These are phyloP conservation scores for Thaleichthys pacificus DNA, from an alignment of 2,797 vertebrate species.

Conservation along the genomic window DNA sequence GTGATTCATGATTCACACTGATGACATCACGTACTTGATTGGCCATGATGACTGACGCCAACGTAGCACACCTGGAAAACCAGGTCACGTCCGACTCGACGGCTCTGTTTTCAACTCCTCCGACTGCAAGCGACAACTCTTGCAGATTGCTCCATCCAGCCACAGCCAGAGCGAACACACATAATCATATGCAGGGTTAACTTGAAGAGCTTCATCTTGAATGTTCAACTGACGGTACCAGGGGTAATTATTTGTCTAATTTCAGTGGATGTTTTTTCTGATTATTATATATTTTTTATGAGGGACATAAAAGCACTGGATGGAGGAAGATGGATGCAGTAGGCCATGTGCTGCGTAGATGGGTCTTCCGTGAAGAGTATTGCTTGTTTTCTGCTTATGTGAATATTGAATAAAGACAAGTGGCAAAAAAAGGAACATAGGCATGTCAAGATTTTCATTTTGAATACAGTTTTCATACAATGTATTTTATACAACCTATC, in stretches of 20 bases:
- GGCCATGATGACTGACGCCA: not conserved
- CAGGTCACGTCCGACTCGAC: no score
- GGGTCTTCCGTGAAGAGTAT: conserved; percentile 64
- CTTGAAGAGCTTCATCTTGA: no score
- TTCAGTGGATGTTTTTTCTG: conserved; percentile 1
- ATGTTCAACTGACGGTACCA: no score
- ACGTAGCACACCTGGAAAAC: no score
- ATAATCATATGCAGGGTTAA: no score
- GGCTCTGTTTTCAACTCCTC: no score
- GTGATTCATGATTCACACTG: no score
- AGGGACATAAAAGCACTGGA: not conserved
- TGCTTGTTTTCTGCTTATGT: conserved; percentile 51
- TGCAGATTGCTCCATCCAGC: no score
- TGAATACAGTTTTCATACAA: not conserved
- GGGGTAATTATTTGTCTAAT: not conserved
- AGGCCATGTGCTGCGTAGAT: conserved; percentile 2
- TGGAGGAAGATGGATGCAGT: not conserved
- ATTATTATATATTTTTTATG: no score
- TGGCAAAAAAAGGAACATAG: conserved; percentile 33
- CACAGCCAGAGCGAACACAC: no score
- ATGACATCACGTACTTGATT: not conserved
- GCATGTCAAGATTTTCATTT: not conserved
- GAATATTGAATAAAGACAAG: conserved; percentile 61
- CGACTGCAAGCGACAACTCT: no score
- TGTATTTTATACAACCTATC: not conserved